A percentile compares a stretch with the other conserved stretches of the same genome.
Evolutionary conservation across 2,888 invertebrate genomes (phyloP).

Genomic region (Agrilus biguttatus): DNA sequence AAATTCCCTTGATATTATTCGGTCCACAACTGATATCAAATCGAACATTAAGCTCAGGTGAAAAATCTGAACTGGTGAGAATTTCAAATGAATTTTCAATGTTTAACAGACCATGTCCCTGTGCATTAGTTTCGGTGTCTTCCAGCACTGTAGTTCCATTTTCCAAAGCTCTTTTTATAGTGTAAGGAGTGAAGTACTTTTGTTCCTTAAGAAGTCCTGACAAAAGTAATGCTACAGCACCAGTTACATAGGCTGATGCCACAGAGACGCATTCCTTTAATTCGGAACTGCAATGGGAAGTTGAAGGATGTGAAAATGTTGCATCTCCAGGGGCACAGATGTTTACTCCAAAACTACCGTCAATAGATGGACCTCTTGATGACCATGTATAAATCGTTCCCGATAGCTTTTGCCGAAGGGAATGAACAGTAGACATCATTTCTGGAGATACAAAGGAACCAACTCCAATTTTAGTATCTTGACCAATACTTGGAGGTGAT

Average conservation of each 20-base stretch:
- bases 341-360: slow-evolving; percentile 78
- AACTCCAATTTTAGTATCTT: slow-evolving; percentile 76
- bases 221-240: slow-evolving; percentile 66
- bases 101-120: slow-evolving; percentile 85
- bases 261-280: slow-evolving; percentile 98
- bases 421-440: slow-evolving; percentile 95
- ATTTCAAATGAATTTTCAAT: slow-evolving; percentile 83
- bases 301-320: slow-evolving; percentile 72
- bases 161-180: slow-evolving; percentile 76
- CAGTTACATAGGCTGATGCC: slow-evolving; percentile 94
- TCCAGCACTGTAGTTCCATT: slow-evolving; percentile 68
- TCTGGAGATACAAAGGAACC: slow-evolving; percentile 96
- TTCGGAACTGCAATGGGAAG: slow-evolving; percentile 72
- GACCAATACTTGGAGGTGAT: slow-evolving; percentile 71
- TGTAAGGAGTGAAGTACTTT: slow-evolving; percentile 74
- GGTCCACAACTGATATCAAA: slow-evolving; percentile 56
- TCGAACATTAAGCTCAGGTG: slow-evolving; percentile 57
- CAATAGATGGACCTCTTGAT: slow-evolving; percentile 73
- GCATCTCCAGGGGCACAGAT: slow-evolving; percentile 93
- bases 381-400: slow-evolving; percentile 83
- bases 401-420: slow-evolving; percentile 67
- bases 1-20: slow-evolving; percentile 65
- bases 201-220: slow-evolving; percentile 64
- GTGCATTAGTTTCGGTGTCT: slow-evolving; percentile 76
- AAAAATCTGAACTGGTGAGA: slow-evolving; percentile 45